Evolutionary conservation across 2,797 vertebrate species (phyloP).

Genomic region (Nyctalus aviator): DNA sequence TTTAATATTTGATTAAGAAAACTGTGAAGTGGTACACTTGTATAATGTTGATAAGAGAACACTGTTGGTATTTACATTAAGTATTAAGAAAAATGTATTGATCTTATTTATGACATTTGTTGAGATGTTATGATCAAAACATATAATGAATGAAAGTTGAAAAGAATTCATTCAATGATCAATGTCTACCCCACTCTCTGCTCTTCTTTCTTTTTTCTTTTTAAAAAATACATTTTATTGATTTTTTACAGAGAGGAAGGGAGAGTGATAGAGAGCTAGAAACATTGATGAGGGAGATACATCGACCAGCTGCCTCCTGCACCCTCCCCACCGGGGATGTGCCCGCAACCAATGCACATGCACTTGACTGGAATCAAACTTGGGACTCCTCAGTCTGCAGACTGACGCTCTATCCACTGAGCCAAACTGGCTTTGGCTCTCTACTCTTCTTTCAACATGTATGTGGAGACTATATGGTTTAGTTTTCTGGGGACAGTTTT

Average conservation of each 20-base stretch:
- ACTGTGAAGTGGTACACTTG: background rate
- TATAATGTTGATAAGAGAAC: background rate
- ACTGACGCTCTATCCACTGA: too few relatives aligned
- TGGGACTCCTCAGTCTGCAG: too few relatives aligned
- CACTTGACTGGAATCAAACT: too few relatives aligned
- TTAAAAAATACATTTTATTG: too few relatives aligned
- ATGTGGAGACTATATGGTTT: background rate
- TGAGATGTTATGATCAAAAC: background rate
- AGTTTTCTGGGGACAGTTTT: slow-evolving; percentile 8
- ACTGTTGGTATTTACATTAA: slow-evolving; percentile 10
- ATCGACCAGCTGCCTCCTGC: too few relatives aligned
- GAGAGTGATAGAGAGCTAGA: too few relatives aligned
- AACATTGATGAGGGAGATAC: too few relatives aligned
- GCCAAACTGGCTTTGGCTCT: background rate
- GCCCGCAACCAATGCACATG: too few relatives aligned
- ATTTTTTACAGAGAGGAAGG: too few relatives aligned
- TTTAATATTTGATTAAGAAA: slow-evolving; percentile 57
- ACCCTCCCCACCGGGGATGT: too few relatives aligned
- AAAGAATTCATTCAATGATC: background rate
- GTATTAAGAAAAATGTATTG: background rate
- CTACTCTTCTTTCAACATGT: background rate
- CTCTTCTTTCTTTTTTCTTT: background rate
- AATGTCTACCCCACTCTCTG: background rate
- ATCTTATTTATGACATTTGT: background rate
- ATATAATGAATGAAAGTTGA: background rate